These are phyloP conservation scores for Lithobates pipiens DNA, from an alignment of 2,797 vertebrate species.

Conservation along the genomic window DNA sequence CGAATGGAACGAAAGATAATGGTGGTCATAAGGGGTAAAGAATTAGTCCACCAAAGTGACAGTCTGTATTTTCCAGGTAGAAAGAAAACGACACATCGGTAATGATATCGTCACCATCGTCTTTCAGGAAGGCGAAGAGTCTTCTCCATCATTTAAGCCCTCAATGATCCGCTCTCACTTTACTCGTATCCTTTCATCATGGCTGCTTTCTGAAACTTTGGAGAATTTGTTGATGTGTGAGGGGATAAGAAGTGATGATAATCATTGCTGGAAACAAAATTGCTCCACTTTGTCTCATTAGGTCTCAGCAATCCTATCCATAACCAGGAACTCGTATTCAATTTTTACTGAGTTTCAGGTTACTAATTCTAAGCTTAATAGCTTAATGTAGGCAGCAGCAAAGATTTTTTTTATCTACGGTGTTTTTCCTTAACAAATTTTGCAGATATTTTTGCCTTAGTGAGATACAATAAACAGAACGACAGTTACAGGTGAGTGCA, in stretches of 20 bases:
- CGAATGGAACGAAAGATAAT: no score
- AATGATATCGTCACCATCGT: conserved; percentile 98
- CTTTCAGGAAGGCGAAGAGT: conserved; percentile 97
- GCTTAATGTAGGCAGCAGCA: neutral
- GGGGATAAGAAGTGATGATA: no score
- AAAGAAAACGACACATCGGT: conserved; percentile 96
- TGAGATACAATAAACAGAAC: conserved; percentile 93
- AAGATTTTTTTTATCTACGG: neutral
- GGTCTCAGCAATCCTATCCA: neutral
- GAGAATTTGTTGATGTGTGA: neutral
- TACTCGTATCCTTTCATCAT: conserved; percentile 90
- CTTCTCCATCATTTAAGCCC: conserved; percentile 92
- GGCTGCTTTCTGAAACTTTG: neutral
- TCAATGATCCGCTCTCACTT: conserved; percentile 99
- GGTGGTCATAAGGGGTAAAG: neutral
- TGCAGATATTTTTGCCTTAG: conserved; percentile 99
- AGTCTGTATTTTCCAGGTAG: conserved; percentile 82
- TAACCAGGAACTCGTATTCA: no score
- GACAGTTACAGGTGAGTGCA: conserved; percentile 94
- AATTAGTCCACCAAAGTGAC: neutral
- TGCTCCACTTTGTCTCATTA: neutral
- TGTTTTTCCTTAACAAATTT: conserved; percentile 71
- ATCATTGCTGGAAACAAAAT: neutral
- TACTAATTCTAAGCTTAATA: neutral
- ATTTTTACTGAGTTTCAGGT: neutral